Base-by-base conservation (phyloP, 2,888 invertebrate species). In the Hypercompe scribonia region DNA sequence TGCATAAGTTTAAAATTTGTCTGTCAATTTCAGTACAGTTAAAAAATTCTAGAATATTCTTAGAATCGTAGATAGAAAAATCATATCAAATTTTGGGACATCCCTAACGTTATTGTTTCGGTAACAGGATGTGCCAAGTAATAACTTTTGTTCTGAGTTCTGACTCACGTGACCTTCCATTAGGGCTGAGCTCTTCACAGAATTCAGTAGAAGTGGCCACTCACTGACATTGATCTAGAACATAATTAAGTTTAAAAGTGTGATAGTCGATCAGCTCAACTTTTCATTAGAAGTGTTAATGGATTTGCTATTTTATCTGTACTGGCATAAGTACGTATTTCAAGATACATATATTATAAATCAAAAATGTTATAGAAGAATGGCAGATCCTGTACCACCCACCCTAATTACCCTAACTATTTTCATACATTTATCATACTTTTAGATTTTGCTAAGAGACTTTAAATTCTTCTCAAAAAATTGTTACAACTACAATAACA, bases 111-210 rank as follows among this genome's bases (percentile, higher is more conserved):
- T 21, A 72, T 42, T 69, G 64, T 42, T 18, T 28, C 64, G 64
- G 69, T 64, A 66, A 71, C 77, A 77, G 82, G 76, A 82, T 77
- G 72, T 81, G 71, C 71, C 31, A 72, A 65, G 72, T 79, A 67
- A 82, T 67, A 83, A 81, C 77, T 80, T 77, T 81, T 77, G 81
- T 76, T 71, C 70, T 71, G 68, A 75, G 77, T 78, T 73, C 65
- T 69, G 15, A 63, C 63, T 36, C 7, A 21, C 33, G 33, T 61
- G 58, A 31, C 70, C 46, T 76, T 72, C 61, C 80, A 72, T 76
- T 80, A 73, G 68, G 70, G 75, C 76, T 81, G 50, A 50, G 39
- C 65, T 70, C 66, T 78, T 70, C 42, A 70, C 13, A 28, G 39
- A 63, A 73, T 74, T 76, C 63, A 58, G 46, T 50, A 61, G 65